Percentiles rank a stretch among this genome's conserved stretches.
These are phyloP conservation scores for Calyptomena viridis DNA, from an alignment of 2,113 vertebrate species.

Conservation along the genomic window DNA sequence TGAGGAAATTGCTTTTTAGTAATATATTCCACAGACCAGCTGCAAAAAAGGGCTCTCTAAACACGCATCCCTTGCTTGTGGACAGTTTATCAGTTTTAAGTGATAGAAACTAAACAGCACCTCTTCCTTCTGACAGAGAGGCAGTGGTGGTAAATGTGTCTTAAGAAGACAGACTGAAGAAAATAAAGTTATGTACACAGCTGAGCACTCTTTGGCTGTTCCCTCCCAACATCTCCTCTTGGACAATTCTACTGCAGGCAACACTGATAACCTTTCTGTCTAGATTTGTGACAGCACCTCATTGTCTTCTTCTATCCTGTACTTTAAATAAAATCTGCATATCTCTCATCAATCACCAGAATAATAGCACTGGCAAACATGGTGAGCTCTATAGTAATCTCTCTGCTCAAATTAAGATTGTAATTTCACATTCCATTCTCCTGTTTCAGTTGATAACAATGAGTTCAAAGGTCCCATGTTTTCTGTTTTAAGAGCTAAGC, in stretches of 20 bases:
- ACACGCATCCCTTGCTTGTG: neutral
- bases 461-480: neutral
- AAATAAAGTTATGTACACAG: neutral
- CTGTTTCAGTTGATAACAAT: neutral
- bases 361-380: neutral
- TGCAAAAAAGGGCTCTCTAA: neutral
- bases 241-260: neutral
- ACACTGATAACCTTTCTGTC: neutral
- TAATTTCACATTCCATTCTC: neutral
- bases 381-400: neutral
- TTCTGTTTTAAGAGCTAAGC: neutral
- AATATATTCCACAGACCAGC: neutral
- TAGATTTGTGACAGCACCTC: neutral
- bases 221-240: neutral
- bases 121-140: neutral
- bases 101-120: neutral
- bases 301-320: neutral
- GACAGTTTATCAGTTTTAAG: neutral
- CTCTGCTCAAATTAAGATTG: neutral
- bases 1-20: neutral
- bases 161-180: neutral
- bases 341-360: neutral
- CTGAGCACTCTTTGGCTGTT: neutral
- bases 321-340: neutral
- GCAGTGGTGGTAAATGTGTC: neutral